Percentiles rank a stretch among this genome's conserved stretches.
phyloP scores from a whole-genome alignment of 2,797 vertebrate genomes.

The Silurus aristotelis region DNA sequence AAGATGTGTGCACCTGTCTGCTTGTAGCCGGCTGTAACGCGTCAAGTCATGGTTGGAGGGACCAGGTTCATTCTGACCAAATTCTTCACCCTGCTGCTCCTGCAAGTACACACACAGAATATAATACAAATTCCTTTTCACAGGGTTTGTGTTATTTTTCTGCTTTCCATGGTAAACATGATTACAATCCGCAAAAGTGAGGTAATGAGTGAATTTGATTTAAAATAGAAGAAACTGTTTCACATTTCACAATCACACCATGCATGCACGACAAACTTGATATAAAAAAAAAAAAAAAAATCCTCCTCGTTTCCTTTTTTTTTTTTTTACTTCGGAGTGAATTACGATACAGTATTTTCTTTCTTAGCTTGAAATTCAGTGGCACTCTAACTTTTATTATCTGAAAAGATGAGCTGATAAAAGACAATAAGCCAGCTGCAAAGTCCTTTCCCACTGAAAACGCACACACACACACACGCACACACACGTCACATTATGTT shows the following conservation, averaged over 20 bases:
- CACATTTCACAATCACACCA: background rate
- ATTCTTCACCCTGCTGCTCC: slow-evolving; percentile 69
- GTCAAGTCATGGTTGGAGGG: slow-evolving; percentile 52
- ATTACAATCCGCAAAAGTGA: background rate
- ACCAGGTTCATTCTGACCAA: slow-evolving; percentile 48
- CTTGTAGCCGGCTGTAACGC: slow-evolving; percentile 64
- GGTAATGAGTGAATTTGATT: background rate
- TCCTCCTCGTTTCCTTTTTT: slow-evolving; percentile 18
- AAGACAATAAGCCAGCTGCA: slow-evolving; percentile 62
- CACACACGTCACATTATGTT: background rate
- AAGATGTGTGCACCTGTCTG: slow-evolving; percentile 63
- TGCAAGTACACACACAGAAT: slow-evolving; percentile 53
- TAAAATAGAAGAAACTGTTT: background rate
- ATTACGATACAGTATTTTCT: slow-evolving; percentile 43
- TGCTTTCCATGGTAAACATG: background rate
- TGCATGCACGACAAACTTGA: slow-evolving; percentile 4
- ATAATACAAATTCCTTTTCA: background rate
- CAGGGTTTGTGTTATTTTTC: background rate
- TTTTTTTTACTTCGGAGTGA: slow-evolving; percentile 31
- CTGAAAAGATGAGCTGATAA: slow-evolving; percentile 60
- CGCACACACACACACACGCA: slow-evolving; percentile 16
- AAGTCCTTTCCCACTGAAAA: slow-evolving; percentile 52
- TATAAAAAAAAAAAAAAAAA: slow-evolving; percentile 27
- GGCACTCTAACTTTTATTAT: slow-evolving; percentile 52
- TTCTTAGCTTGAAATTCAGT: slow-evolving; percentile 59